Evolutionary conservation across 53 echinoderm and acorn worm genomes (phyloP), one percentile per base, ranked within the genome.

Genomic region (Pentamera pediparva): DNA sequence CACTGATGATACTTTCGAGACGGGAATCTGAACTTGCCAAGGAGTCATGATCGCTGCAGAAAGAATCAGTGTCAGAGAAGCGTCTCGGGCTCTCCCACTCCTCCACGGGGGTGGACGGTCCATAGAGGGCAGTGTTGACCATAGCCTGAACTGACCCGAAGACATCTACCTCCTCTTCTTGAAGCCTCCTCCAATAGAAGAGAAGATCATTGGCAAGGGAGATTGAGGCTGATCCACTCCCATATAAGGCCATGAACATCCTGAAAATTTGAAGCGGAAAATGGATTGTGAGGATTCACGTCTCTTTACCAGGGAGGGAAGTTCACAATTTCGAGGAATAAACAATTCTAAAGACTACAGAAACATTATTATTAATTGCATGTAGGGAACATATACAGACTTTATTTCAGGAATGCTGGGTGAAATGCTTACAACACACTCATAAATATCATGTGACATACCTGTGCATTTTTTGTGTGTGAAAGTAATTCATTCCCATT

Each of bases 161-260:
- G 22, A 67, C 41, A 0, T 67, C 67, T 47, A 67, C 38, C 3
- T 67, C 67, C n/a, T 67, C 67, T 29, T 67, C 67, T 1, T n/a
- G n/a, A 13, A 72, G 73, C 26, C 55, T 50, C 25, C 73, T 82
- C 81, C 96, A 96, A 81, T 96, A 96, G 45, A 77, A 77, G 55
- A 90, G 29, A 35, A 96, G 83, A 39, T 96, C 91, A 5, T 85
- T 59, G 41, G 86, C 85, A 22, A 87, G 76, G 15, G 91, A 62
- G 0, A 81, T 76, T 29, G 74, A 79, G 57, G 88, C 82, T 21
- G 80, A 75, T 28, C 79, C 84, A 59, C 84, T 87, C 9, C 78
- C 88, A 33, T 81, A 83, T 83, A 96, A 77, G 33, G 86, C 77
- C 34, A 87, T 77, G 75, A 96, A 96, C 25, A 91, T 81, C 26